These are phyloP conservation scores for Notarius lentiginosus DNA, from an alignment of 2,113 vertebrate genomes.

Conservation along the genomic window DNA sequence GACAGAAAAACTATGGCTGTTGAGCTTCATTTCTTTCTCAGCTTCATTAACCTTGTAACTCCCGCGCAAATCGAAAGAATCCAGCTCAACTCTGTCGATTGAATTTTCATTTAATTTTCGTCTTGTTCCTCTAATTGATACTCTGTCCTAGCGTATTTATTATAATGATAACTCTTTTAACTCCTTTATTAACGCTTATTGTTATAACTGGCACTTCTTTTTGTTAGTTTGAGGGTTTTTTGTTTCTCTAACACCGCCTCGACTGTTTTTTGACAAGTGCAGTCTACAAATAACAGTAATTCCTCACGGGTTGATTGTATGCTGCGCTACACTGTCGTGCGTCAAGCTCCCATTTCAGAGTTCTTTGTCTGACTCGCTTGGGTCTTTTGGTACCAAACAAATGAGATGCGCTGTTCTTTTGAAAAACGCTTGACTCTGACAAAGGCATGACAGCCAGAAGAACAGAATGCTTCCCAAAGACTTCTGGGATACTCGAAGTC, in stretches of 20 bases:
- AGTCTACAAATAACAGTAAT: neutral
- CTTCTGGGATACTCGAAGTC: neutral
- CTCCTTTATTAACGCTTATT: neutral
- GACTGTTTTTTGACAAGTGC: slow-evolving; percentile 5
- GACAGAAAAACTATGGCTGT: neutral
- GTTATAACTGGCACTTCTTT: neutral
- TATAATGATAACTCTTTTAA: neutral
- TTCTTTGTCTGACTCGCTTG: slow-evolving; percentile 31
- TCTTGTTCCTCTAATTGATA: neutral
- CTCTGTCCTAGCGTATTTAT: neutral
- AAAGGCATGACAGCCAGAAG: neutral
- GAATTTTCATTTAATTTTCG: neutral
- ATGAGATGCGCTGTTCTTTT: neutral
- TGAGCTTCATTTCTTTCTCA: neutral
- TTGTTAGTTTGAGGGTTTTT: neutral
- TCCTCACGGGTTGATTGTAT: slow-evolving; percentile 27
- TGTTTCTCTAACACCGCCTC: neutral
- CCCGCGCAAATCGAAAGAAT: neutral
- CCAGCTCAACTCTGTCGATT: neutral
- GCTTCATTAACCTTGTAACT: neutral
- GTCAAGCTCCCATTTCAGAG: slow-evolving; percentile 30
- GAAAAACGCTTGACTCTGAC: slow-evolving; percentile 1
- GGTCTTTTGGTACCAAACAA: slow-evolving; percentile 23
- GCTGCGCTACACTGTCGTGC: neutral
- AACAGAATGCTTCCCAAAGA: slow-evolving; percentile 6